phyloP scores from a whole-genome alignment of 2,888 invertebrate genomes.

The Amphipoea lucens region DNA sequence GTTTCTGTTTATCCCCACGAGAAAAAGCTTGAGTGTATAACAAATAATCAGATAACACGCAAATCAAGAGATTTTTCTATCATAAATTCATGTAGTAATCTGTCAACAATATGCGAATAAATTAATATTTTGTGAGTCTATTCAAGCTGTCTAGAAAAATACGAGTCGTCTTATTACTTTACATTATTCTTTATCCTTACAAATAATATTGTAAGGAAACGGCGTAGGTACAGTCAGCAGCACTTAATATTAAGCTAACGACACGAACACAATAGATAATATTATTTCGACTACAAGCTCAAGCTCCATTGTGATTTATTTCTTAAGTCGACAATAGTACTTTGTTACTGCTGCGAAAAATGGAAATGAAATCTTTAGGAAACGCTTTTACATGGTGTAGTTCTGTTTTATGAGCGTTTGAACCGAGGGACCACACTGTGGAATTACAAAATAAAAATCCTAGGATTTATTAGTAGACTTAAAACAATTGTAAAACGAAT shows the following conservation, averaged over 20 bases:
- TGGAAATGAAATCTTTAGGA: conserved; percentile 37
- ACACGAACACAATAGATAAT: conserved; percentile 58
- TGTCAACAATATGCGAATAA: no score
- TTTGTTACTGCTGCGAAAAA: conserved; percentile 59
- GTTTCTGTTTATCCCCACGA: no score
- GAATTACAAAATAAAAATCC: background rate
- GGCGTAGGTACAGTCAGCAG: conserved; percentile 30
- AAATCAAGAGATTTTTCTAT: no score
- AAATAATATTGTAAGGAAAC: conserved; percentile 17
- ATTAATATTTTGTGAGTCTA: no score
- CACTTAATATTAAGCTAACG: conserved; percentile 60
- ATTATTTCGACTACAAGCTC: conserved; percentile 59
- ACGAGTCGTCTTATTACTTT: no score
- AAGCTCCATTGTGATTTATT: conserved; percentile 57
- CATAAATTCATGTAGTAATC: no score
- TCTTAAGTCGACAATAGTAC: conserved; percentile 63
- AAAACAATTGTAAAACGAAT: no score
- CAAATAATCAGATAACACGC: no score
- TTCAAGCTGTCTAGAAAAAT: no score
- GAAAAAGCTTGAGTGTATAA: no score
- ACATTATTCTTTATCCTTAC: no score
- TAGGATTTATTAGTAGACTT: background rate
- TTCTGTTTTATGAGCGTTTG: background rate
- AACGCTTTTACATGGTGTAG: conserved; percentile 16
- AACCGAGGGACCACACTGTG: no score